Percentiles rank a stretch among this genome's conserved stretches.
Conservation (phyloP, 1,140 invertebrate genomes). For the Bathynomus jamesi region DNA sequence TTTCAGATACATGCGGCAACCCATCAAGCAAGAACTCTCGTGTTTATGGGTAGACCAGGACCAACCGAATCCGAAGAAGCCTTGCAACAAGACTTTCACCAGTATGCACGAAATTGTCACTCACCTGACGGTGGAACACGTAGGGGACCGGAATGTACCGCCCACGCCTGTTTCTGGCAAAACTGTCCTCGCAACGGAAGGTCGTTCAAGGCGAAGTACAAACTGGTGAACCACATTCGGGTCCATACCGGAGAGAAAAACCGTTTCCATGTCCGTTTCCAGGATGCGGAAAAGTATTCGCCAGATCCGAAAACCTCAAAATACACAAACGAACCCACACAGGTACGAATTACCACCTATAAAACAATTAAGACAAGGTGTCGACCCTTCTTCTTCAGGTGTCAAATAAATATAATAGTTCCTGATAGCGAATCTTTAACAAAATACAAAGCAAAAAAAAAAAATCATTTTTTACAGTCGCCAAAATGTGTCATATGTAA, state of each 20-base stretch:
- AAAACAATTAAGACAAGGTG: no score
- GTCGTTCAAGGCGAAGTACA: constrained; percentile 99
- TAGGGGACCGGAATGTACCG: constrained; percentile 90
- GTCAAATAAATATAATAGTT: no score
- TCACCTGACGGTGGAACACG: constrained; percentile 94
- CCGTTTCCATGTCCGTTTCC: constrained; percentile 96
- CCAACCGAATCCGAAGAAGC: constrained; percentile 63
- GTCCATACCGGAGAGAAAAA: constrained; percentile 98
- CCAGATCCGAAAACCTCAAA: constrained; percentile 94
- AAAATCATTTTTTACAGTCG: no score
- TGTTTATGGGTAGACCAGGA: constrained; percentile 82
- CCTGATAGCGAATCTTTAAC: no score
- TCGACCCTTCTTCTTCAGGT: no score
- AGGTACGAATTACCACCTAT: constrained; percentile 57
- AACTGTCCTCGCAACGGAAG: constrained; percentile 83
- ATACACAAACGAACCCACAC: constrained; percentile 91
- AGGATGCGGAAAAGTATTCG: constrained; percentile 95
- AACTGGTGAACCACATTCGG: constrained; percentile 97
- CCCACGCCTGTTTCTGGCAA: constrained; percentile 94
- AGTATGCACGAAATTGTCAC: constrained; percentile 94
- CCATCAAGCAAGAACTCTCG: constrained; percentile 38
- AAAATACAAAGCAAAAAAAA: no score
- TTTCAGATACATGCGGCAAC: constrained; percentile 75
- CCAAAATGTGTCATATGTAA: no score
- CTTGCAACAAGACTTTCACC: constrained; percentile 86